Percentiles rank a stretch among this genome's conserved stretches.
Evolutionary conservation across 2,113 vertebrate species (phyloP).

Genomic region (Bubo blakistoni): DNA sequence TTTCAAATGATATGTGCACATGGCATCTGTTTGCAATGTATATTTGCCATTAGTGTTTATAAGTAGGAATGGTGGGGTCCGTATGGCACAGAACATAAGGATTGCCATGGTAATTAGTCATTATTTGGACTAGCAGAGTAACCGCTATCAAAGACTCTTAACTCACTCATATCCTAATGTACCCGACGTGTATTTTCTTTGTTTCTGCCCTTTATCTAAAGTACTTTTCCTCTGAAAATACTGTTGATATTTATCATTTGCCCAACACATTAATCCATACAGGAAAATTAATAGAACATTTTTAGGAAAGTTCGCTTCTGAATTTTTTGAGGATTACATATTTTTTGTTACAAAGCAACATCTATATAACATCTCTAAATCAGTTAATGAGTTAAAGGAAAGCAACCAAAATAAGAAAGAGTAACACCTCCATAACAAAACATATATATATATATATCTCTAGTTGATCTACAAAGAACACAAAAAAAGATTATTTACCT

Average conservation of each 20-base stretch:
- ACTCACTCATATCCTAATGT: conserved; percentile 19
- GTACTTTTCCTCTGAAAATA: conserved; percentile 13
- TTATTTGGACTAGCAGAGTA: conserved; percentile 64
- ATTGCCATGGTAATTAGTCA: conserved; percentile 60
- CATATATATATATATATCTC: neutral
- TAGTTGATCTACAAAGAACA: neutral
- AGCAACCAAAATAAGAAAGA: neutral
- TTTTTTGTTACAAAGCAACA: neutral
- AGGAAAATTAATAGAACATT: neutral
- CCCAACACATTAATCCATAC: neutral
- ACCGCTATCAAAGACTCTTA: conserved; percentile 42
- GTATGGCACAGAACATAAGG: conserved; percentile 64
- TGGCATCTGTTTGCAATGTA: conserved; percentile 62
- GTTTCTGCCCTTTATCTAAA: conserved; percentile 4
- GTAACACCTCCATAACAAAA: neutral
- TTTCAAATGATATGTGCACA: conserved; percentile 49
- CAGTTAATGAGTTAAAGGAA: neutral
- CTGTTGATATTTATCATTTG: neutral
- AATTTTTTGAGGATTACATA: neutral
- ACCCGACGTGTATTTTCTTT: neutral
- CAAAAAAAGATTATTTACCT: neutral
- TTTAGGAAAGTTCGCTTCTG: neutral
- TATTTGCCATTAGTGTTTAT: conserved; percentile 63
- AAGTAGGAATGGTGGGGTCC: conserved; percentile 35
- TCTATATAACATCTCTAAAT: neutral